A percentile compares a stretch with the other conserved stretches of the same genome.
Conservation (phyloP, 2,888 invertebrate species). For the Acrocyrtus sp. region DNA sequence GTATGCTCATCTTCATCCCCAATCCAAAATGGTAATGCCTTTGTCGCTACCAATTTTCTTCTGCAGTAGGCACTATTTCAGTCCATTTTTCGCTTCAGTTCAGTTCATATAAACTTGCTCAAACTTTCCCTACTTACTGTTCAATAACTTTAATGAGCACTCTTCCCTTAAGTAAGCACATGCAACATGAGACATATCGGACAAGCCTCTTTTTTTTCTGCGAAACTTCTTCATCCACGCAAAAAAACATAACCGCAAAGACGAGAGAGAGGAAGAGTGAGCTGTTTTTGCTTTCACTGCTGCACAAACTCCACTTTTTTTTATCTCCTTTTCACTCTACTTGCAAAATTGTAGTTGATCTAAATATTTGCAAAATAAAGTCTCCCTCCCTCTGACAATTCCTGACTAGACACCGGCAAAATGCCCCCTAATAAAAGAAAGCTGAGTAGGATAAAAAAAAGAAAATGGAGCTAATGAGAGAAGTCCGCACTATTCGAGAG, state of each 20-base stretch:
- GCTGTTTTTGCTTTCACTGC: no score
- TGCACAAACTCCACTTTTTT: no score
- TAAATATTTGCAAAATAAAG: no score
- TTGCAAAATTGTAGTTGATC: no score
- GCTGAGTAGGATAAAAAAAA: slow-evolving; percentile 9
- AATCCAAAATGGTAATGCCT: neutral
- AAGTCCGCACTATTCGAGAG: neutral
- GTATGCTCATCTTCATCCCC: neutral
- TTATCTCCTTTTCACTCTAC: no score
- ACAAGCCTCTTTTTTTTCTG: neutral
- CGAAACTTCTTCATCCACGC: neutral
- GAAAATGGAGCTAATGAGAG: slow-evolving; percentile 4
- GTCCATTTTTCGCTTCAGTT: slow-evolving; percentile 13
- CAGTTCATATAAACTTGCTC: slow-evolving; percentile 14
- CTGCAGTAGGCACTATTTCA: slow-evolving; percentile 5
- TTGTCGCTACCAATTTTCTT: neutral
- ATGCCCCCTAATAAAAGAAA: no score
- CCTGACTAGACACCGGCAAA: no score
- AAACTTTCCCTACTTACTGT: slow-evolving; percentile 13
- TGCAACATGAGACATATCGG: neutral
- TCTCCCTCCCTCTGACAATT: no score
- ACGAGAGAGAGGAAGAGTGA: no score
- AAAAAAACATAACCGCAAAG: slow-evolving; percentile 19
- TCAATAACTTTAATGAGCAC: slow-evolving; percentile 29
- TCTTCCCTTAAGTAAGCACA: neutral